Conservation (phyloP, 1,140 invertebrate species). For the Drosophila grimshawi region DNA sequence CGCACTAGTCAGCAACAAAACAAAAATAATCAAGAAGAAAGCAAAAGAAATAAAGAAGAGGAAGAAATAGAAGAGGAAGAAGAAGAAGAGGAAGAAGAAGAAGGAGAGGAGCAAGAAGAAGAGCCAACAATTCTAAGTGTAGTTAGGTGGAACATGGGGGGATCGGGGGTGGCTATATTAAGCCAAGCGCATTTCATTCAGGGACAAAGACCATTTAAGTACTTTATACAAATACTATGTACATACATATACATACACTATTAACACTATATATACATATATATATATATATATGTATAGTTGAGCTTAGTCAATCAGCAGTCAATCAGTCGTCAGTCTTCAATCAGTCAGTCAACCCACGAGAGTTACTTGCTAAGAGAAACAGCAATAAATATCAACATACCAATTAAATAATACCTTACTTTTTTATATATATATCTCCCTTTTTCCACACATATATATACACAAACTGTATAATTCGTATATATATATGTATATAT, state of each 20-base stretch:
- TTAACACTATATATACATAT: constrained; percentile 21
- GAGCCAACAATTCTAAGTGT: constrained; percentile 24
- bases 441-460: constrained; percentile 1
- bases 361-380: constrained; percentile 14
- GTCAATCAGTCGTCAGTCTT: constrained; percentile 14
- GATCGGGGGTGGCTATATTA: constrained; percentile 3
- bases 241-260: constrained; percentile 38
- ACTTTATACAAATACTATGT: constrained; percentile 59
- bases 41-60: not conserved
- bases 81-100: constrained; percentile 47
- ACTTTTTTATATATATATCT: constrained; percentile 26
- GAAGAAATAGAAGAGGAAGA: not conserved
- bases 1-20: constrained; percentile 73
- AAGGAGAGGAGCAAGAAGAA: constrained; percentile 17
- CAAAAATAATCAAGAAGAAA: not conserved
- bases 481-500: constrained; percentile 6
- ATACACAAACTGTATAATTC: constrained; percentile 9
- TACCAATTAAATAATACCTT: constrained; percentile 61
- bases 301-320: constrained; percentile 47
- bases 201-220: constrained; percentile 80
- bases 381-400: constrained; percentile 41
- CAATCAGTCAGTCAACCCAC: constrained; percentile 20
- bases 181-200: constrained; percentile 75
- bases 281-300: constrained; percentile 28
- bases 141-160: constrained; percentile 1